A percentile compares a stretch with the other conserved stretches of the same genome.
Conservation (phyloP, 2,888 invertebrate genomes). For the Hyppa rectilinea region DNA sequence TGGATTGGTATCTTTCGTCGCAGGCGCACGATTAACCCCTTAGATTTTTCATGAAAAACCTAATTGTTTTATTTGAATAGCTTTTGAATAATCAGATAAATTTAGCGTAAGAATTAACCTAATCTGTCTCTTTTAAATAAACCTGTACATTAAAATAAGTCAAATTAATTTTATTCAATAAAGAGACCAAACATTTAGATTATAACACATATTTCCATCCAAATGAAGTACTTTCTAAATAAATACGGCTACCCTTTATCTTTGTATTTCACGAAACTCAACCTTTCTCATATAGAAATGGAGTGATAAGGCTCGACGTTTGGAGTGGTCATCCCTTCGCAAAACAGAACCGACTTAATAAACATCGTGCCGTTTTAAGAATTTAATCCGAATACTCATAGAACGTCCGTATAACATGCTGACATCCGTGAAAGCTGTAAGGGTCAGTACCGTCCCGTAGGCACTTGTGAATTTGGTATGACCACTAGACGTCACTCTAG, state of each 20-base stretch:
- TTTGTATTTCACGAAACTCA: constrained; percentile 48
- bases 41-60: not conserved
- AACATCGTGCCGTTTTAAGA: constrained; percentile 55
- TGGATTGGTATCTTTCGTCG: not conserved
- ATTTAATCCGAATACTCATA: constrained; percentile 51
- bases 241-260: constrained; percentile 24
- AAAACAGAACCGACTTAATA: constrained; percentile 51
- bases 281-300: constrained; percentile 56
- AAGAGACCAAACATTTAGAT: not conserved
- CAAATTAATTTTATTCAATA: not conserved
- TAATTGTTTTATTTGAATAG: too few relatives aligned
- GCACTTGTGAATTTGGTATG: constrained; percentile 68
- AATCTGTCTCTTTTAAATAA: not conserved
- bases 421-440: constrained; percentile 35
- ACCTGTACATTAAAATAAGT: too few relatives aligned
- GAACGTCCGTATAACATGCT: constrained; percentile 11
- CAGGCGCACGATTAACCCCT: not conserved
- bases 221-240: constrained; percentile 22
- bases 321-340: constrained; percentile 53
- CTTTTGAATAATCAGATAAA: not conserved
- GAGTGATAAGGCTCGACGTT: constrained; percentile 58
- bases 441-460: constrained; percentile 66
- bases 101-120: not conserved
- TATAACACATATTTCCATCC: not conserved
- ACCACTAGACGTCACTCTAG: constrained; percentile 83